A percentile compares a stretch with the other conserved stretches of the same genome.
Conservation (phyloP, 2,797 vertebrate species). For the Amazona ochrocephala region DNA sequence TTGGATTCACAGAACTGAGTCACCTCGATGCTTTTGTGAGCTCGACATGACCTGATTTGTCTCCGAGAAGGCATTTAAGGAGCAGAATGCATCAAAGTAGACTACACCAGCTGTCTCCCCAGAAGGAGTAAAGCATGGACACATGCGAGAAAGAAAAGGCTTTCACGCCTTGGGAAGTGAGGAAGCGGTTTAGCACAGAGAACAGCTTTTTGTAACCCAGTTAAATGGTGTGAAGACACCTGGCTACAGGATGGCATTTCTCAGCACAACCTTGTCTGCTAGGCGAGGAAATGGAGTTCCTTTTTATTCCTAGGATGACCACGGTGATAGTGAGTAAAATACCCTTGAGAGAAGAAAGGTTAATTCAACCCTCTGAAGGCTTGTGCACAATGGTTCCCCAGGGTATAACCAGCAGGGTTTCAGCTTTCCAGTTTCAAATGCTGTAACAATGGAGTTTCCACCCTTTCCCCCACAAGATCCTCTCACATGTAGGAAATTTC, state of each 20-base stretch:
- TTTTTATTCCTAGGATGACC: background rate
- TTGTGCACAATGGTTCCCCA: background rate
- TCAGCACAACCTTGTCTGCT: conserved; percentile 41
- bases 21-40: background rate
- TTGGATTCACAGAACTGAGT: background rate
- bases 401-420: background rate
- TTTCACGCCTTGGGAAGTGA: conserved; percentile 58
- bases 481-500: background rate
- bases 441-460: background rate
- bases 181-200: conserved; percentile 69
- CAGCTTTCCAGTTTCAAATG: conserved; percentile 2
- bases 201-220: conserved; percentile 68
- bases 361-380: background rate
- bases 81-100: conserved; percentile 22
- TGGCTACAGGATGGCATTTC: conserved; percentile 69
- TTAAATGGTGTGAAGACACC: conserved; percentile 76
- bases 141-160: conserved; percentile 29
- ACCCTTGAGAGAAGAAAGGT: conserved; percentile 1
- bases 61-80: background rate
- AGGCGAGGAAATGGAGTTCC: background rate
- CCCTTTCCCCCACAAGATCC: background rate
- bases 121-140: conserved; percentile 52
- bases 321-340: background rate
- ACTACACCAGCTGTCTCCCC: conserved; percentile 48
- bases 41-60: conserved; percentile 25